phyloP scores from a whole-genome alignment of 2,888 invertebrate genomes.

The Eustalomyia histrio region DNA sequence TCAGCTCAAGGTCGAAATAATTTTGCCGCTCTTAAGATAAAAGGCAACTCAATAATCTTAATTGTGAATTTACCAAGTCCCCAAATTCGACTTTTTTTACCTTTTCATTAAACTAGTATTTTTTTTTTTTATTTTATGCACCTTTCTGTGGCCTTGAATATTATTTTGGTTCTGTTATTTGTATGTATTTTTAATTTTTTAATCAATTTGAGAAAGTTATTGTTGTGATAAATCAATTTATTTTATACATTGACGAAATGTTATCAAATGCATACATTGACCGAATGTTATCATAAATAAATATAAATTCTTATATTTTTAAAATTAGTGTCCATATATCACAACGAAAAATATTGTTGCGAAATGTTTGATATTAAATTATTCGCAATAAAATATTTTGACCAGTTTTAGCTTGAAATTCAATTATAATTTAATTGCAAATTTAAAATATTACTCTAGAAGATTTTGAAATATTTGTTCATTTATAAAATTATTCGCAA shows the following conservation, averaged over 20 bases:
- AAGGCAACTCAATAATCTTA: not conserved
- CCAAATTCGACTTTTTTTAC: not conserved
- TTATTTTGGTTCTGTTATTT: not conserved
- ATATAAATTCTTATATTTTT: not conserved
- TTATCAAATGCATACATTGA: not conserved
- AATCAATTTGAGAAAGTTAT: not conserved
- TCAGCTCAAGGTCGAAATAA: conserved; percentile 52
- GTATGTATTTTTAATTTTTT: conserved; percentile 3
- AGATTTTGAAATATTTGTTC: no score
- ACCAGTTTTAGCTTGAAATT: no score
- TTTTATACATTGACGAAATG: not conserved
- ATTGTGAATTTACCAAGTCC: not conserved
- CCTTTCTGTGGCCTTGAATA: conserved; percentile 11
- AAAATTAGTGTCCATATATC: not conserved
- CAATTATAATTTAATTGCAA: no score
- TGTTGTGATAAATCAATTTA: not conserved
- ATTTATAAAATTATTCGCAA: no score
- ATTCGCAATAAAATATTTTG: no score
- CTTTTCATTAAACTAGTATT: not conserved
- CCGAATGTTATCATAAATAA: not conserved
- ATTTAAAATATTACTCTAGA: no score
- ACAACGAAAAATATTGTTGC: not conserved
- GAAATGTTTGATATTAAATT: no score
- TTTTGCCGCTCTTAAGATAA: conserved; percentile 47
- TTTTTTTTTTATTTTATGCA: not conserved